phyloP scores from a whole-genome alignment of 92 coral and sea anemone species.

The Micromussa lordhowensis region DNA sequence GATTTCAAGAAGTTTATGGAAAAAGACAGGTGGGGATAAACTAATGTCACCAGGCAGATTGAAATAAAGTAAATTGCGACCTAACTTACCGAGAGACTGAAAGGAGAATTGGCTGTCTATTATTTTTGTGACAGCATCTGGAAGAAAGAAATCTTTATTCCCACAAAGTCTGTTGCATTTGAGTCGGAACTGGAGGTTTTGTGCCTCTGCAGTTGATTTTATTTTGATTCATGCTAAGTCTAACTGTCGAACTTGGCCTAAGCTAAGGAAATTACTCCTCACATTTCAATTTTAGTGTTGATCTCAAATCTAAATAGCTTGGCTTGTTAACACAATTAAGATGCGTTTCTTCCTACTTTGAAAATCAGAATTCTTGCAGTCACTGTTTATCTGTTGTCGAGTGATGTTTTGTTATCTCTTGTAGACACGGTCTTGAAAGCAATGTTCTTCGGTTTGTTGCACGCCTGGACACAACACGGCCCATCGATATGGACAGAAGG shows the following conservation, averaged over 20 bases:
- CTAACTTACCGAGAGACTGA: no score
- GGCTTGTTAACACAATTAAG: no score
- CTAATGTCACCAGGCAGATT: neutral
- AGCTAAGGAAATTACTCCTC: no score
- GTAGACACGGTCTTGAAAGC: slow-evolving; percentile 95
- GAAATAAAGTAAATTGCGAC: neutral
- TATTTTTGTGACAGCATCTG: no score
- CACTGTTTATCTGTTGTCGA: neutral
- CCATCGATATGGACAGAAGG: slow-evolving; percentile 95
- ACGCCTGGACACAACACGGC: slow-evolving; percentile 91
- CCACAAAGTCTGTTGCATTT: no score
- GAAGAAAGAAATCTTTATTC: no score
- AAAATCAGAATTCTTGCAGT: neutral
- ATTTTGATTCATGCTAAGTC: no score
- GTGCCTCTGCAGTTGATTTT: no score
- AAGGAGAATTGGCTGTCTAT: no score
- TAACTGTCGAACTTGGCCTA: no score
- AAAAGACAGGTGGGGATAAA: slow-evolving; percentile 86
- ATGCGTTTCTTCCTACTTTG: neutral
- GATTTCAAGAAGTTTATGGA: slow-evolving; percentile 99
- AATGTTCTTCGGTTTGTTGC: slow-evolving; percentile 98
- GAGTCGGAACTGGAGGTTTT: no score
- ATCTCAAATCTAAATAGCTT: neutral
- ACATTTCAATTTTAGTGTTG: no score
- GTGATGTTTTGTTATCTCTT: neutral